A percentile compares a stretch with the other conserved stretches of the same genome.
Evolutionary conservation across 2,888 invertebrate genomes (phyloP).

Genomic region (Eupithecia insigniata): DNA sequence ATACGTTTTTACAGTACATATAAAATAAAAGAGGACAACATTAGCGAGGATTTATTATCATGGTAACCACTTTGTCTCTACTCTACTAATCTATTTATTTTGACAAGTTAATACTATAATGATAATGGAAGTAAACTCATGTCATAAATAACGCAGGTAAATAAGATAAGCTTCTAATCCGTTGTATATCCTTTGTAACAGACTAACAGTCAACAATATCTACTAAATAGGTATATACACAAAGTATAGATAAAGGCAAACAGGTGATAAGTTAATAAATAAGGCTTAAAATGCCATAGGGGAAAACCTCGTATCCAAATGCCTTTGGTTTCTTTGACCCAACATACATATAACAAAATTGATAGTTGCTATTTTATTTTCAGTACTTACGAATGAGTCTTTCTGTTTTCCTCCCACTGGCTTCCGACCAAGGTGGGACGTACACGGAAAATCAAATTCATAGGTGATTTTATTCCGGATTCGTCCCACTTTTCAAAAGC

Average conservation of each 20-base stretch:
- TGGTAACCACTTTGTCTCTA: not conserved
- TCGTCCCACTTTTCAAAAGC: no score
- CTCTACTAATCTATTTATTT: not conserved
- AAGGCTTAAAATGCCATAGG: not conserved
- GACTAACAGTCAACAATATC: not conserved
- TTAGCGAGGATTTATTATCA: not conserved
- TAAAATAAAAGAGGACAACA: not conserved
- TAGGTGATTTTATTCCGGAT: no score
- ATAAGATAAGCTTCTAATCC: constrained; percentile 2
- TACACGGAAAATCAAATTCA: no score
- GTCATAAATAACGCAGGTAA: constrained; percentile 2
- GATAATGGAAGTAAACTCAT: constrained; percentile 4
- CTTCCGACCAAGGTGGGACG: no score
- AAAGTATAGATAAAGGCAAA: not conserved
- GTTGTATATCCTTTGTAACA: not conserved
- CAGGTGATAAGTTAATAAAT: not conserved
- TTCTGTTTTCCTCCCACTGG: no score
- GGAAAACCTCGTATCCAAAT: no score
- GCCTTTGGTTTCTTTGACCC: not conserved
- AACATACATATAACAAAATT: no score
- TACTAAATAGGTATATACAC: not conserved
- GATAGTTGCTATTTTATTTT: no score
- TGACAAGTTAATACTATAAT: not conserved
- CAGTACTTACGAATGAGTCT: no score
- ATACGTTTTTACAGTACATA: no score